Evolutionary conservation across 1,140 invertebrate species (phyloP).

Genomic region (Trachelipus rathkii): DNA sequence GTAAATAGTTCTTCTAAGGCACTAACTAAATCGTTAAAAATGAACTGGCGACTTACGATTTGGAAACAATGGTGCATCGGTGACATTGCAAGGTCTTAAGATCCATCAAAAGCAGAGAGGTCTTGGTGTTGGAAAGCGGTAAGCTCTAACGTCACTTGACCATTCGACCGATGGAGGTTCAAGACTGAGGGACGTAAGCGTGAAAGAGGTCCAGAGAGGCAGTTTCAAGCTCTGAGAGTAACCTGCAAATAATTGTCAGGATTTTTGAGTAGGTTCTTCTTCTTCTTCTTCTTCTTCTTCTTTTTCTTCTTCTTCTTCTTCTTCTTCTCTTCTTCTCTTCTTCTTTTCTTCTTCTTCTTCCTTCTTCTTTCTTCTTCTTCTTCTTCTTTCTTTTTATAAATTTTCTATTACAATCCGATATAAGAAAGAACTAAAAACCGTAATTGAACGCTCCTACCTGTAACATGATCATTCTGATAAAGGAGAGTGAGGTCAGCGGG

Average conservation of each 20-base stretch:
- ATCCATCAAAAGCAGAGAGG: slow-evolving; percentile 13
- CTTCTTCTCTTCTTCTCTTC: neutral
- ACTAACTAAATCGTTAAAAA: too few relatives aligned
- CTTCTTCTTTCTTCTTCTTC: neutral
- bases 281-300: neutral
- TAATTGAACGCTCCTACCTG: slow-evolving; percentile 10
- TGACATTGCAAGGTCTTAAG: slow-evolving; percentile 2
- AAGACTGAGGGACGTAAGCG: neutral
- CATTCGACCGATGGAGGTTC: neutral
- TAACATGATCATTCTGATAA: slow-evolving; percentile 31
- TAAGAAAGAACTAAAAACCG: neutral
- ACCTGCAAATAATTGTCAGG: neutral
- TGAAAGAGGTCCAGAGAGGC: slow-evolving; percentile 26
- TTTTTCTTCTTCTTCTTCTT: neutral
- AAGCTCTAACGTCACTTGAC: slow-evolving; percentile 28
- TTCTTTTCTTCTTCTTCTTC: neutral
- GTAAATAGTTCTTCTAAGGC: too few relatives aligned
- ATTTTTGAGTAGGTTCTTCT: neutral
- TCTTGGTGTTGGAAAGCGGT: neutral
- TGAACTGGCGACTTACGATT: neutral
- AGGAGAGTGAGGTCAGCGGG: slow-evolving; percentile 28
- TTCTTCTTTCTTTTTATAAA: neutral
- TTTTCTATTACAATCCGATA: too few relatives aligned
- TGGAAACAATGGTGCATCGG: slow-evolving; percentile 21
- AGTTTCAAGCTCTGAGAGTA: slow-evolving; percentile 24